Base-by-base conservation (phyloP, 2,797 vertebrate species). In the Esox lucius region DNA sequence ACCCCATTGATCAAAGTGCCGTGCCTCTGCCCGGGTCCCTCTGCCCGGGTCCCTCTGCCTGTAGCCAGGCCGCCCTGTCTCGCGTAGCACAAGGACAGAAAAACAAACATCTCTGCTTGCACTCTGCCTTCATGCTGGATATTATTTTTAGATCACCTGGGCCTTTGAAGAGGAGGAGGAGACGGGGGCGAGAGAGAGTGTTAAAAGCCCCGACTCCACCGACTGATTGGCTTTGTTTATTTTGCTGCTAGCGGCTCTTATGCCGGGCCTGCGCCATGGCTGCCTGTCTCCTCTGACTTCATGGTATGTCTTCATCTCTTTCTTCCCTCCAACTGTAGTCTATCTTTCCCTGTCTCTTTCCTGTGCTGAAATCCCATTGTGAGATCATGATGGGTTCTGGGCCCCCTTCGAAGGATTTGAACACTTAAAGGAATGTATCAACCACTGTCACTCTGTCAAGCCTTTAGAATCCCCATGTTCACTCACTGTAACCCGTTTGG, bases 131-230 rank as follows among this genome's bases (percentile, higher is more conserved):
- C 49, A 22, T 12, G 82, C 87, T 88, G 84, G 74, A 85, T 87
- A 83, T 46, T 92, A 92, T 93, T 91, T 93, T 90, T 93, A 91
- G 89, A 89, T 78, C 72, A 86, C 87, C 78, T 78, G 69, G 78
- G 74, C 78, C 85, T 94, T 92, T 91, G 89, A 92, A 91, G 88
- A 86, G 75, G 79, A 82, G 85, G 82, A 72, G 80, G 22, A 59
- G 53, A 8, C 3, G n/a, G 6, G 53, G 16, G n/a, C 53, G 42
- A 46, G 53, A 59, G n/a, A 22, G 53, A 24, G 53, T 7, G 7
- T 8, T 59, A 11, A 2, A 9, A 69, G 72, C 48, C 77, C 72
- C 79, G 24, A 76, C 65, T 61, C 71, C 62, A 64, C 75, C 83
- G 74, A 81, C 85, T 82, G 83, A 67, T 76, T 83, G 62, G 71